Evolutionary conservation across 2,797 vertebrate species (phyloP).

Genomic region (Semaprochilodus insignis): DNA sequence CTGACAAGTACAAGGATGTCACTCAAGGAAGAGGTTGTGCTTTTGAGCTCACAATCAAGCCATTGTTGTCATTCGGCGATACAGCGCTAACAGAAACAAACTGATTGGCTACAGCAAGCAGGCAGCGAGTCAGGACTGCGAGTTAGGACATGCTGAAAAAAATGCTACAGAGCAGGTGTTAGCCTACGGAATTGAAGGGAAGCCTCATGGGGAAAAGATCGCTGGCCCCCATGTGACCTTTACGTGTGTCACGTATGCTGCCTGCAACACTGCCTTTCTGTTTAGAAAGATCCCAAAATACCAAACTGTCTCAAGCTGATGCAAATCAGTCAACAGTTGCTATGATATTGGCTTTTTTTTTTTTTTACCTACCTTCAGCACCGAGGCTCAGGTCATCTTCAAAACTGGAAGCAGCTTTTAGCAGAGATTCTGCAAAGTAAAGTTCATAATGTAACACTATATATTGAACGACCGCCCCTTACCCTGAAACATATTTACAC

Average conservation of each 20-base stretch:
- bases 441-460: background rate
- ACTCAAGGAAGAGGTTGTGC: slow-evolving; percentile 35
- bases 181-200: background rate
- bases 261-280: background rate
- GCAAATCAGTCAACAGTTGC: background rate
- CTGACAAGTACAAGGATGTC: slow-evolving; percentile 26
- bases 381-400: slow-evolving; percentile 88
- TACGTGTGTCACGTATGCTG: background rate
- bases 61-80: slow-evolving; percentile 13
- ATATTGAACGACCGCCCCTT: background rate
- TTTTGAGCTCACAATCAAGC: slow-evolving; percentile 27
- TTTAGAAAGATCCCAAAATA: slow-evolving; percentile 7
- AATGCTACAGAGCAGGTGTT: background rate
- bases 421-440: slow-evolving; percentile 70
- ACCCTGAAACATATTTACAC: background rate
- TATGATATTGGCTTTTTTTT: background rate
- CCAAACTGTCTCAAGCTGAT: background rate
- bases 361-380: slow-evolving; percentile 83
- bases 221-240: background rate
- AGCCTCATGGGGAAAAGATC: background rate
- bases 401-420: slow-evolving; percentile 75
- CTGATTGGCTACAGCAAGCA: background rate
- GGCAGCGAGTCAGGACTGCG: slow-evolving; percentile 13
- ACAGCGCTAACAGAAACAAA: background rate
- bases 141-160: slow-evolving; percentile 2